Evolutionary conservation across 2,888 invertebrate species (phyloP).

Genomic region (Cheilosia pagana): DNA sequence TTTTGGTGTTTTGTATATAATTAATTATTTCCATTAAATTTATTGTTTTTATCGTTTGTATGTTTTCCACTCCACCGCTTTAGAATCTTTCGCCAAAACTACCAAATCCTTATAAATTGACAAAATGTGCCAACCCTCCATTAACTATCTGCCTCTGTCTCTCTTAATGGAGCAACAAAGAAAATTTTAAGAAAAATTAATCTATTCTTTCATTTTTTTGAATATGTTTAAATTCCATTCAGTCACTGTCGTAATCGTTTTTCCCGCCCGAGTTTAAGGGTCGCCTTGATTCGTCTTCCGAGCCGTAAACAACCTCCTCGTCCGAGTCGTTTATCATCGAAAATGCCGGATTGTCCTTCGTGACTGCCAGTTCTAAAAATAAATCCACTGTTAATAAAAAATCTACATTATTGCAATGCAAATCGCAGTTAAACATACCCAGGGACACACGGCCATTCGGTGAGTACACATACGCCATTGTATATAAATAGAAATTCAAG

Average conservation of each 20-base stretch:
- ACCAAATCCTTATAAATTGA: conserved; percentile 42
- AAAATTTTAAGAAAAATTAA: conserved; percentile 40
- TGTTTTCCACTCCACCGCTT: conserved; percentile 24
- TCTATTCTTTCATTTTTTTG: background rate
- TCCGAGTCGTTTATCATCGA: conserved; percentile 99
- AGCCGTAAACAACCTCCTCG: conserved; percentile 97
- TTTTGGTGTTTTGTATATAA: conserved; percentile 62
- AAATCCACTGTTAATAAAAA: background rate
- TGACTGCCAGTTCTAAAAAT: conserved; percentile 92
- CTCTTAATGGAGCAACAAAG: conserved; percentile 37
- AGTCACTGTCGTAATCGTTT: conserved; percentile 90
- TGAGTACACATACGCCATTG: conserved; percentile 97
- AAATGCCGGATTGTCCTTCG: conserved; percentile 98
- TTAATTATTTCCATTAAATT: conserved; percentile 55
- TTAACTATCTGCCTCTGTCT: conserved; percentile 2
- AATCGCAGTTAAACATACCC: conserved; percentile 87
- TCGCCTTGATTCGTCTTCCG: conserved; percentile 93
- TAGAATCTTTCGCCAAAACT: conserved; percentile 32
- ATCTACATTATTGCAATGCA: background rate
- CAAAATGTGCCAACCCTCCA: conserved; percentile 30
- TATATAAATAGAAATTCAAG: conserved; percentile 96
- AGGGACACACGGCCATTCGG: conserved; percentile 92
- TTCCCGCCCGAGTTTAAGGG: conserved; percentile 89
- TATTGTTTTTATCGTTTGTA: conserved; percentile 57
- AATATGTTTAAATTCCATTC: conserved; percentile 51